phyloP scores from a whole-genome alignment of 2,888 invertebrate species.

The Resseliella maxima region DNA sequence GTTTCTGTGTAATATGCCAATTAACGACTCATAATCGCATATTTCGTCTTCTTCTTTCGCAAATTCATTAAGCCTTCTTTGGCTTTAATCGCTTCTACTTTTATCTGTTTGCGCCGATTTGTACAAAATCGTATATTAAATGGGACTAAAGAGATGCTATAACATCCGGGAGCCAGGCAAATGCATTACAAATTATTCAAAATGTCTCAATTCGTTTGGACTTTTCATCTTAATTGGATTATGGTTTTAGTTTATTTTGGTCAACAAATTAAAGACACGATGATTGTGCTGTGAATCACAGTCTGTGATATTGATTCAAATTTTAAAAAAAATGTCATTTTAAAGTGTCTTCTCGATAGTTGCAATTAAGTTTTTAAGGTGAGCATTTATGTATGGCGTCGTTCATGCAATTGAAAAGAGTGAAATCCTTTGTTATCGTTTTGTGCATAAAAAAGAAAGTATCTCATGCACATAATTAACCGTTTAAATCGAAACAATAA shows the following conservation, averaged over 20 bases:
- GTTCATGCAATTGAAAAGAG: neutral
- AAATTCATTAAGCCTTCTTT: conserved; percentile 9
- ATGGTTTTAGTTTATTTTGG: neutral
- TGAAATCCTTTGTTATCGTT: neutral
- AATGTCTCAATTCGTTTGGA: conserved; percentile 6
- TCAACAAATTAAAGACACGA: neutral
- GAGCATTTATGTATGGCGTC: conserved; percentile 24
- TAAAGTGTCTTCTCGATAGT: neutral
- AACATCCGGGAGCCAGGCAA: neutral
- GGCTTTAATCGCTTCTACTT: neutral
- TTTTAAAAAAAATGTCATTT: neutral
- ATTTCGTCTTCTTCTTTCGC: conserved; percentile 30
- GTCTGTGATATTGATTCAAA: neutral
- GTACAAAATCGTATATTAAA: neutral
- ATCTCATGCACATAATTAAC: conserved; percentile 49
- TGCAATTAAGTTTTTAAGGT: neutral
- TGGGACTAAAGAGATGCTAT: neutral
- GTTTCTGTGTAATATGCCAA: conserved; percentile 37
- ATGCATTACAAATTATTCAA: conserved; percentile 22
- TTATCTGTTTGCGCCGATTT: neutral
- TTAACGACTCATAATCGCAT: conserved; percentile 53
- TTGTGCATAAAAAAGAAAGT: neutral
- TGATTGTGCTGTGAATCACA: too few relatives aligned
- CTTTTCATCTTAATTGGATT: conserved; percentile 38
- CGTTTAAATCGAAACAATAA: conserved; percentile 13